Evolutionary conservation across 1,140 invertebrate species (phyloP).

Genomic region (Leucophenga varia): DNA sequence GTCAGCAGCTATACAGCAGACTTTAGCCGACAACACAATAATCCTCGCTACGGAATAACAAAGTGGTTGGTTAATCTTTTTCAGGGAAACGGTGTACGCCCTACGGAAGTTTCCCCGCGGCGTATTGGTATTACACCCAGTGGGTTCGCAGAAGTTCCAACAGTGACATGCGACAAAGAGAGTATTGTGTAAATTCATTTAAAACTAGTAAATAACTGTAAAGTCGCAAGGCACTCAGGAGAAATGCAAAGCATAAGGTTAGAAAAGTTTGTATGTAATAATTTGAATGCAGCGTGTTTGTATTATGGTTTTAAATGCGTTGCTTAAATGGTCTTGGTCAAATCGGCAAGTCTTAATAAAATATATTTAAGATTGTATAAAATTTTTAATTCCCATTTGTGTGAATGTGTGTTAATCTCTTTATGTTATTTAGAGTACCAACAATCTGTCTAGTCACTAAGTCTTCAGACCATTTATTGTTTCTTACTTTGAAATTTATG

Average conservation of each 20-base stretch:
- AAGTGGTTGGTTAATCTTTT: conserved; percentile 72
- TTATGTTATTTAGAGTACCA: conserved; percentile 21
- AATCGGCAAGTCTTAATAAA: no score
- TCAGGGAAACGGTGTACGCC: conserved; percentile 18
- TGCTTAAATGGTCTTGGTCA: no score
- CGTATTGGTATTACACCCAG: conserved; percentile 39
- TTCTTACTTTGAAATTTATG: conserved; percentile 25
- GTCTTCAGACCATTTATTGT: conserved; percentile 54
- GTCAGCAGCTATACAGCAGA: conserved; percentile 50
- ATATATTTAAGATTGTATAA: conserved; percentile 15
- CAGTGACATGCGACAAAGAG: conserved; percentile 45
- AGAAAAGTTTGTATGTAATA: no score
- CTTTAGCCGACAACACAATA: conserved; percentile 23
- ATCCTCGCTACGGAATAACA: conserved; percentile 52
- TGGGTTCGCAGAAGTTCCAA: conserved; percentile 35
- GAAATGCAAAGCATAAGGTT: no score
- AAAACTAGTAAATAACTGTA: no score
- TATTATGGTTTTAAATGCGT: no score
- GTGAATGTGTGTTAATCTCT: conserved; percentile 26
- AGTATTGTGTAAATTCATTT: conserved; percentile 48
- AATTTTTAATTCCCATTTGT: conserved; percentile 32
- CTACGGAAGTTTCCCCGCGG: conserved; percentile 26
- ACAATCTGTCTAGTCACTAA: conserved; percentile 52
- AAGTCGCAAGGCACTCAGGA: no score
- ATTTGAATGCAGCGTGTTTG: no score